Evolutionary conservation across 2,888 invertebrate species (phyloP).

Genomic region (Pristionchus japonicus): DNA sequence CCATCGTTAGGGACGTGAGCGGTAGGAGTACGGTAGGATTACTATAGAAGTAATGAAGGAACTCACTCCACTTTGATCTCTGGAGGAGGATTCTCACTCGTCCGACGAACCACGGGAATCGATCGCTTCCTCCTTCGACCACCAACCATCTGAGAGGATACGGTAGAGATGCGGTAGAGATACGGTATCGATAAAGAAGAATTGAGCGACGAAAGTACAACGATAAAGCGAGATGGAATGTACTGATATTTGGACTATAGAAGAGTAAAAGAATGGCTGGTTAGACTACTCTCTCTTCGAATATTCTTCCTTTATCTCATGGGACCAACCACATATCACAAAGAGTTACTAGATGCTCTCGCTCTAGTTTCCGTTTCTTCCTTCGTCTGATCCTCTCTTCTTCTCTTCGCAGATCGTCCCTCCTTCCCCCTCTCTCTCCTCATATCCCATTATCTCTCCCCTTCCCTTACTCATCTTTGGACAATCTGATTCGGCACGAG

Average conservation of each 20-base stretch:
- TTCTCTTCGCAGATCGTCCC: background rate
- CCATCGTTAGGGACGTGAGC: background rate
- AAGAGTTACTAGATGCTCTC: conserved; percentile 14
- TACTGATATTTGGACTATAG: background rate
- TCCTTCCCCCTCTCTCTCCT: background rate
- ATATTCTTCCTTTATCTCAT: background rate
- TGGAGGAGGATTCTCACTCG: background rate
- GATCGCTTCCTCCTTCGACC: background rate
- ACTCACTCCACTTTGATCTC: background rate
- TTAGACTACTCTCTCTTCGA: background rate
- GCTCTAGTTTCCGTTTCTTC: background rate
- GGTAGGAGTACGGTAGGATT: background rate
- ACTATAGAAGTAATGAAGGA: background rate
- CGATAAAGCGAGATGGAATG: background rate
- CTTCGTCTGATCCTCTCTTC: background rate
- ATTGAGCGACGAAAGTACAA: background rate
- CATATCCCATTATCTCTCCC: background rate
- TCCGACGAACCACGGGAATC: background rate
- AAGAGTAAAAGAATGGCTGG: background rate
- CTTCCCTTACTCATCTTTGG: background rate
- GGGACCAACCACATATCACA: conserved; percentile 39
- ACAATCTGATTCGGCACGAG: conserved; percentile 6
- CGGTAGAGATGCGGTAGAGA: background rate
- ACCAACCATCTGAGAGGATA: background rate
- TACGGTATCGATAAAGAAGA: background rate